Evolutionary conservation across 2,113 vertebrate genomes (phyloP).

Genomic region (Platysternon megacephalum): DNA sequence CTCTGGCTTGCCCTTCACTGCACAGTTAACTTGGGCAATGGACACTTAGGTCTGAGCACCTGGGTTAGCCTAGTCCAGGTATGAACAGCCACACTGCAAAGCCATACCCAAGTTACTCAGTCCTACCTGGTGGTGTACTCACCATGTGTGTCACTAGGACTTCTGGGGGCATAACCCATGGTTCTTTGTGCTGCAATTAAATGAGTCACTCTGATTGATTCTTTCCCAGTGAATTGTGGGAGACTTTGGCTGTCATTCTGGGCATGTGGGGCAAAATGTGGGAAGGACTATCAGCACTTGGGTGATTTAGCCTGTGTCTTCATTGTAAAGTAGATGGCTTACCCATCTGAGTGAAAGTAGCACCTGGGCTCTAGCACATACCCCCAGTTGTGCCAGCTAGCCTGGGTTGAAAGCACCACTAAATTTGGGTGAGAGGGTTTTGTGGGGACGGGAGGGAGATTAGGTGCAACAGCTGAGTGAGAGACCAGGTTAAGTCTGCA

Average conservation of each 20-base stretch:
- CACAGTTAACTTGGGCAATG: neutral
- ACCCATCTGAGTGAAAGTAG: neutral
- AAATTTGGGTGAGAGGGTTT: neutral
- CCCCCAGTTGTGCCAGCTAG: neutral
- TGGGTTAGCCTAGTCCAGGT: neutral
- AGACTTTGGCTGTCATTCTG: accelerated
- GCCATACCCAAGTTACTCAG: neutral
- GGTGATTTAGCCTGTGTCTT: neutral
- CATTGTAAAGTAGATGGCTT: neutral
- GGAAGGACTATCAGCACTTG: neutral
- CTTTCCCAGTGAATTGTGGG: neutral
- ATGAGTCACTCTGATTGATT: neutral
- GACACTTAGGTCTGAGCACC: neutral
- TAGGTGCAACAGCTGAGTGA: neutral
- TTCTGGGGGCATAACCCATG: neutral
- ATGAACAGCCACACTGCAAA: neutral
- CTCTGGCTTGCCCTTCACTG: neutral
- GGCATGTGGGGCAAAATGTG: neutral
- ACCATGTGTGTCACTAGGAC: neutral
- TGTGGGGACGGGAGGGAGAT: neutral
- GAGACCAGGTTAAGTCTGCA: neutral
- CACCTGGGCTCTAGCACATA: neutral
- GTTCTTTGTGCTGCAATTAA: neutral
- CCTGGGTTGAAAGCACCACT: neutral
- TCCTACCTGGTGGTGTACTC: neutral